phyloP scores from a whole-genome alignment of 2,113 vertebrate genomes.

The Cyprinus carpio region DNA sequence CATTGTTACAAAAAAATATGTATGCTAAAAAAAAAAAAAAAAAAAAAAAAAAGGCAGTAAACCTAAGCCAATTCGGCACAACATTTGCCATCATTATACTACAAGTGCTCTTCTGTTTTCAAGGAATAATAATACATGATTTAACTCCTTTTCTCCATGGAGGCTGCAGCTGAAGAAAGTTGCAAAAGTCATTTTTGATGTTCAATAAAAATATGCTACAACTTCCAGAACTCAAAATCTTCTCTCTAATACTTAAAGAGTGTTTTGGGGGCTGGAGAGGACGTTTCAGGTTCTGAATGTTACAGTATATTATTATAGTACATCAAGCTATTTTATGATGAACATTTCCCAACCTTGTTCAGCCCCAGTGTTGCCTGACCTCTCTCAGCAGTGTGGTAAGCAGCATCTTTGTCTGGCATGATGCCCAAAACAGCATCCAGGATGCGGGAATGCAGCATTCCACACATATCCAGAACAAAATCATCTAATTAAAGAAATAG shows the following conservation, averaged over 20 bases:
- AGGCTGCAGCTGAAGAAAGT: not conserved
- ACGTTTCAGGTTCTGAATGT: not conserved
- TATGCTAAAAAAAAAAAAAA: no score
- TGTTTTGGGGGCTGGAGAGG: not conserved
- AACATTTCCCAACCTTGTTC: no score
- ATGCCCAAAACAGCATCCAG: slow-evolving; percentile 2
- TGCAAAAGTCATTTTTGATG: not conserved
- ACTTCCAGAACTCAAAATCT: not conserved
- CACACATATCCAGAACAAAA: not conserved
- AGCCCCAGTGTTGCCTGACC: no score
- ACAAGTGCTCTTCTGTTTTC: not conserved
- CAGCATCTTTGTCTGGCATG: no score
- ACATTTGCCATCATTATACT: not conserved
- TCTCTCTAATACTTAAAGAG: not conserved
- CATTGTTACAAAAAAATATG: no score
- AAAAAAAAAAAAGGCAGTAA: no score
- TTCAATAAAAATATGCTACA: not conserved
- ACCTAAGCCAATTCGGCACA: no score
- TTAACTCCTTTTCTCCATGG: not conserved
- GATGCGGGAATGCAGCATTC: not conserved
- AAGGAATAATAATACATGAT: not conserved
- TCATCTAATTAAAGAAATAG: not conserved
- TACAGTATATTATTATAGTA: not conserved
- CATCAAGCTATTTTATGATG: no score
- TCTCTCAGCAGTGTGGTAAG: no score